Base-by-base conservation (phyloP, 2,797 vertebrate genomes). In the Tenualosa ilisha region DNA sequence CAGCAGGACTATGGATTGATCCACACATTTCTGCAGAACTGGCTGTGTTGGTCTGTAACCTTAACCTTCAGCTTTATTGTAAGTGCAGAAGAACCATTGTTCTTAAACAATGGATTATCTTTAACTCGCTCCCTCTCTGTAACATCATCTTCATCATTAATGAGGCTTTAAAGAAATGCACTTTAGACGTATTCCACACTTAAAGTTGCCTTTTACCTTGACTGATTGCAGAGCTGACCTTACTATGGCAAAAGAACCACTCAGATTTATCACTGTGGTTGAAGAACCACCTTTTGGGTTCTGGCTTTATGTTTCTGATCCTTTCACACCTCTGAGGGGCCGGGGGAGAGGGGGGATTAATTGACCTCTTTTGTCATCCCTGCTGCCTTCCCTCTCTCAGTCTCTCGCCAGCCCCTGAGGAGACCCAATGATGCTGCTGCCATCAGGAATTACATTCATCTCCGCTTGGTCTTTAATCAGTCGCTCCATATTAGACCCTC, bases 391-490 rank as follows among this genome's bases (percentile, higher is more conserved):
- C 68, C 65, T 15, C 13, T 2, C 31, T 20, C 37, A 31, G 31
- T 72, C 26, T 43, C 40, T 79, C 17, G 13, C 72, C 17, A 72
- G 40, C 43, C 72, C 68, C 72, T 0, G 15, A 79, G 72, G 72
- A 79, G 72, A 46, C 17, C 17, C 17, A 15, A 43, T 79, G 37
- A 79, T 79, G 40, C 37, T 40, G 40, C 37, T 46, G 81, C 85
- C 51, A 53, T 31, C 46, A 75, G 49, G 83, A 79, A 79, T 79
- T 79, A 79, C 8, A 40, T 79, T 79, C 37, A 46, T 83, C 15
- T 22, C 8, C 40, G 11, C 8, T 31, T 24, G 50, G 20, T 81
- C 43, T 65, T 12, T 61, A 15, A 43, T 63, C 59, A 63, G 22
- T 24, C 22, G 1, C n/a, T 9, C 9, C n/a, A 24, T 24, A 24